Base-by-base conservation (phyloP, 1,140 invertebrate genomes). In the Calosoma granatense region DNA sequence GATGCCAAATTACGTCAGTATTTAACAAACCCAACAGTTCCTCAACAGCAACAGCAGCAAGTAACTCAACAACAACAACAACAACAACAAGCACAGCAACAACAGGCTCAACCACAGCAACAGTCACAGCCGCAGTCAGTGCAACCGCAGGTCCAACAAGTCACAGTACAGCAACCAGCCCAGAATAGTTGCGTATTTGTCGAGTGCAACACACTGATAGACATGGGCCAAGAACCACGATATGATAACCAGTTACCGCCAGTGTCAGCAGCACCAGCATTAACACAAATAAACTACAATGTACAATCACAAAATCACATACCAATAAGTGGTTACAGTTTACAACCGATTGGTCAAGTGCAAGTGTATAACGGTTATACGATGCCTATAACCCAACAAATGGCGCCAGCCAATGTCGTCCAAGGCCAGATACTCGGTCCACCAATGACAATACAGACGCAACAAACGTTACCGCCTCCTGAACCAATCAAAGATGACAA, bases 1-100 rank as follows among this genome's bases (percentile, higher is more conserved):
- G 71, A 74, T 61, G 56, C 67, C 12, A 70, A 69, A 60, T 61
- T 74, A 39, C 62, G 71, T 20, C 66, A 69, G 47, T 70, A 66
- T 57, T 56, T 66, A 57, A 39, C 60, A 23, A 61, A 6, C 6
- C 41, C 41, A 17, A 9, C 41, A 9, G 41, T 47, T 17, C 41
- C 9, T 52, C 12, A 59, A 56, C 14, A 62, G 60, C 52, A 9
- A 39, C 30, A 60, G 53, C 43, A 62, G n/a, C 53, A 62, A 39
- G 41, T 36, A 53, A 17, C 17, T 21, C 23, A 58, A 6, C 43
- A 60, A 55, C 41, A 57, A 15, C 57, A 64, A 56, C 53, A 60
- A 26, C 56, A 59, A 43, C 39, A 57, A 41, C 57, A 56, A 57
- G 59, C 61, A 36, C 58, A 59, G 21, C 43, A 58, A 1, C 11